phyloP scores from a whole-genome alignment of 2,113 vertebrate species.

The Pedionomus torquatus region DNA sequence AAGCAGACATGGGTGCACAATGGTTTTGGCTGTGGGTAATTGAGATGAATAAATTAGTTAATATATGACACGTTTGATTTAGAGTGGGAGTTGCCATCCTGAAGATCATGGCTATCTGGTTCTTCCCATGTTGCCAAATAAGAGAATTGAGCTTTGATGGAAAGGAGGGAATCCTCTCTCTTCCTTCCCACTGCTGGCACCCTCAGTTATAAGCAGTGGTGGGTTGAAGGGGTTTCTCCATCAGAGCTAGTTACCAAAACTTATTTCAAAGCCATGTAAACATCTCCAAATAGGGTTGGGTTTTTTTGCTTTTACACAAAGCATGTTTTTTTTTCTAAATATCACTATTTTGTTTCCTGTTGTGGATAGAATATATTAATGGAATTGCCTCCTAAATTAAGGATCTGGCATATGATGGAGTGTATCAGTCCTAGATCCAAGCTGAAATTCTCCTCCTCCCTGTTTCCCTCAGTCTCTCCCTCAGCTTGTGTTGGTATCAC shows the following conservation, averaged over 20 bases:
- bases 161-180: background rate
- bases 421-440: background rate
- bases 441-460: background rate
- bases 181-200: background rate
- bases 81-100: background rate
- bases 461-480: background rate
- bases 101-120: background rate
- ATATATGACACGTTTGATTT: background rate
- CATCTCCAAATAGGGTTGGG: background rate
- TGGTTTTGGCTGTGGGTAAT: background rate
- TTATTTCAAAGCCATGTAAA: constrained; percentile 5
- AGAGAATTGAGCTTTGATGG: background rate
- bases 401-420: background rate
- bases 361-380: background rate
- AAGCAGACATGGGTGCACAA: background rate
- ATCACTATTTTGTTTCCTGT: background rate
- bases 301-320: background rate
- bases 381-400: background rate
- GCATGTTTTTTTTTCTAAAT: background rate
- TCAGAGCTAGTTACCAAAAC: background rate
- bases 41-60: background rate
- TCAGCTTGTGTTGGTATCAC: background rate
- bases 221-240: background rate
- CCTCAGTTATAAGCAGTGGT: background rate
- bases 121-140: background rate